Conservation (phyloP, 2,113 vertebrate genomes). For the Chaenogobius annularis region DNA sequence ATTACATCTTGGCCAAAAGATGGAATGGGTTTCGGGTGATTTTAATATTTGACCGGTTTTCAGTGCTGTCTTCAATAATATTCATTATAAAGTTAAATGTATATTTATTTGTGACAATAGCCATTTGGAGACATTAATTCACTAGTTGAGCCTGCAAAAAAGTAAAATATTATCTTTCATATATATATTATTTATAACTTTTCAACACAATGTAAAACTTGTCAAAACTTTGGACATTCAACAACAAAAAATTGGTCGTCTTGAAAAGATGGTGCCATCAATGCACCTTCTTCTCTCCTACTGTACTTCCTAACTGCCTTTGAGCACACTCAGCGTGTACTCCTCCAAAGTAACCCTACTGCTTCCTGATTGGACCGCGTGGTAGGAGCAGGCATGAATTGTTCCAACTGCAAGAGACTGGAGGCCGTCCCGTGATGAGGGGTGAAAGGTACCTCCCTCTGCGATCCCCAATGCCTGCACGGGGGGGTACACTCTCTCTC, state of each 20-base stretch:
- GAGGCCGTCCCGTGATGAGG: conserved; percentile 55
- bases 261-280: not conserved
- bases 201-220: not conserved
- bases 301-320: conserved; percentile 11
- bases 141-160: no score
- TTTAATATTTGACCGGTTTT: no score
- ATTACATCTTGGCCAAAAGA: no score
- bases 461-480: conserved; percentile 34
- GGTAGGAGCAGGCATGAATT: conserved; percentile 37
- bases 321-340: conserved; percentile 9
- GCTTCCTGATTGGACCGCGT: conserved; percentile 42
- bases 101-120: no score
- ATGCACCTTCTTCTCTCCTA: not conserved
- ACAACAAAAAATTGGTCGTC: not conserved
- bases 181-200: no score
- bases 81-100: no score
- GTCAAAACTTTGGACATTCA: not conserved
- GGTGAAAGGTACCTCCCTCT: conserved; percentile 26
- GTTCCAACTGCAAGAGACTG: conserved; percentile 42
- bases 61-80: no score
- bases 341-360: conserved; percentile 15
- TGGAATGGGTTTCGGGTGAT: no score
- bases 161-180: no score
- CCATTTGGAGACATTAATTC: no score
- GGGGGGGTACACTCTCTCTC: conserved; percentile 1